Evolutionary conservation across 2,113 vertebrate genomes (phyloP).

Genomic region (Narcine bancroftii): DNA sequence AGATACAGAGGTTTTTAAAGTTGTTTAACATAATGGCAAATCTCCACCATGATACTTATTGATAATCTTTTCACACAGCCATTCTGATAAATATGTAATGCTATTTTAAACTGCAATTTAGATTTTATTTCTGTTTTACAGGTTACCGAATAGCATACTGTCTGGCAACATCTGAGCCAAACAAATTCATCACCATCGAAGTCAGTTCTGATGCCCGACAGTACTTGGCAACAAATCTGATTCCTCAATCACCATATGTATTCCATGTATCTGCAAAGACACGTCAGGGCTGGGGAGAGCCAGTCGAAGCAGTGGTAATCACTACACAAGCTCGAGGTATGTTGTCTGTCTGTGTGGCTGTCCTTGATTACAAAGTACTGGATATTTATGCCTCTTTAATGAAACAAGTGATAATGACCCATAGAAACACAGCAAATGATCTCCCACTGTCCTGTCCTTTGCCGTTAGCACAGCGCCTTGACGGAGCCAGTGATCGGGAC

Average conservation of each 20-base stretch:
- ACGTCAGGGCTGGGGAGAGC: conserved; percentile 81
- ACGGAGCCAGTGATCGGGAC: no score
- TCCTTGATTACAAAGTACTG: neutral
- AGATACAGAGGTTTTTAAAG: no score
- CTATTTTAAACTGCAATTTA: neutral
- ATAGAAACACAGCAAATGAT: neutral
- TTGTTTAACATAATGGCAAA: neutral
- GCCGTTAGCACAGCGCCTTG: no score
- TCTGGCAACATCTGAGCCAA: conserved; percentile 72
- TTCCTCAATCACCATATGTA: conserved; percentile 72
- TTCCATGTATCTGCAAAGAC: conserved; percentile 83
- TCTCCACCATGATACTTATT: neutral
- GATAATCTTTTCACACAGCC: neutral
- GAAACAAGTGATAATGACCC: neutral
- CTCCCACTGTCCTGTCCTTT: no score
- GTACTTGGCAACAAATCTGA: conserved; percentile 77
- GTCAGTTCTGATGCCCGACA: conserved; percentile 79
- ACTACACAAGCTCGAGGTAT: conserved; percentile 90
- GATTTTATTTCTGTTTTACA: conserved; percentile 42
- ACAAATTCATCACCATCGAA: conserved; percentile 82
- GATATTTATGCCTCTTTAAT: neutral
- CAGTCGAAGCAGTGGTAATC: conserved; percentile 79
- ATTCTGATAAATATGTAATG: neutral
- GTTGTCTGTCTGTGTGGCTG: neutral
- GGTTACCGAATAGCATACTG: conserved; percentile 91